Conservation (phyloP, 2,797 vertebrate genomes). For the Streptopelia turtur region DNA sequence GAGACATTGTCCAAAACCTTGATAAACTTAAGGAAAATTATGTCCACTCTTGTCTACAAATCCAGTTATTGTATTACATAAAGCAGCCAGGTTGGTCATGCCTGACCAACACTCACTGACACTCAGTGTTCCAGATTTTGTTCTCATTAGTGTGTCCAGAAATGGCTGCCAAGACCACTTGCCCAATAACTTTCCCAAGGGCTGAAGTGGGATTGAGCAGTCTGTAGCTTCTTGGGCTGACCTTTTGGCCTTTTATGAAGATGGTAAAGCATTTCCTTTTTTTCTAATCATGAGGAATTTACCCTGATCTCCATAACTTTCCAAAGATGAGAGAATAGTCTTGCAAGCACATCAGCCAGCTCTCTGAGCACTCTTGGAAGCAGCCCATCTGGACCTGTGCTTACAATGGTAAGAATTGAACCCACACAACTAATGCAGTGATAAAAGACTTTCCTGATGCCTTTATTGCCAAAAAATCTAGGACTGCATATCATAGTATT, state of each 20-base stretch:
- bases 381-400: neutral
- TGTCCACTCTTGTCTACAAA: neutral
- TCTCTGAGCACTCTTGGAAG: neutral
- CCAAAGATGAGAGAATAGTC: neutral
- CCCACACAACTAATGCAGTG: neutral
- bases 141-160: neutral
- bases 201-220: too few species aligned
- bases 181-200: neutral
- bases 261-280: neutral
- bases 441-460: neutral
- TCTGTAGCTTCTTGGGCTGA: neutral
- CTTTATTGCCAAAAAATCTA: neutral
- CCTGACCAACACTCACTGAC: neutral
- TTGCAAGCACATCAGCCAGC: neutral
- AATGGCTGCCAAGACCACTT: neutral
- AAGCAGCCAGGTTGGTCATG: neutral
- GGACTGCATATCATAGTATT: neutral
- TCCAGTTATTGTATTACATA: neutral
- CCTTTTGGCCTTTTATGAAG: neutral
- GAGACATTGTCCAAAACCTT: neutral
- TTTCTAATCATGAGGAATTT: neutral
- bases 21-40: neutral
- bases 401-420: neutral
- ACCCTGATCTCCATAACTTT: neutral
- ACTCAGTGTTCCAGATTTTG: neutral